A percentile compares a stretch with the other conserved stretches of the same genome.
phyloP scores from a whole-genome alignment of 2,797 vertebrate species.

The Malacoraja senta region DNA sequence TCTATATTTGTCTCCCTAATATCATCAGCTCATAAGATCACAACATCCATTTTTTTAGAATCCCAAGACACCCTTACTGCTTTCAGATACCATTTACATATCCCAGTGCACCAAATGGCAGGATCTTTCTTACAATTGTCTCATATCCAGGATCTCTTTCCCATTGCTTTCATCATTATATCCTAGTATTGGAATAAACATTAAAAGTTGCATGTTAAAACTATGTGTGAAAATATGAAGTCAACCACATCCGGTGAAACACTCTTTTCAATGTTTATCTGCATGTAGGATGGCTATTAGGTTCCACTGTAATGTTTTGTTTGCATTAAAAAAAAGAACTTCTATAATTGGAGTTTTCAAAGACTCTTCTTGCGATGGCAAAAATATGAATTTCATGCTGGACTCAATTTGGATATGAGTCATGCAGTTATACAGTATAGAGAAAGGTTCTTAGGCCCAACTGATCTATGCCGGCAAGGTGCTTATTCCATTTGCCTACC shows the following conservation, averaged over 20 bases:
- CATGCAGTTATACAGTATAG: background rate
- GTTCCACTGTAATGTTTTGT: background rate
- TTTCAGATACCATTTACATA: background rate
- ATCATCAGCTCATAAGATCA: background rate
- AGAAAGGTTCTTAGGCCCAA: no score
- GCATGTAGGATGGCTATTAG: background rate
- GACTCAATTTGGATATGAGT: background rate
- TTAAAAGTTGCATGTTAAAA: background rate
- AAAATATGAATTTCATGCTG: background rate
- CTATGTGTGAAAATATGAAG: background rate
- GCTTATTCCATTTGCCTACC: no score
- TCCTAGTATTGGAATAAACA: background rate
- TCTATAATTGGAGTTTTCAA: background rate
- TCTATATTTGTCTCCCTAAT: background rate
- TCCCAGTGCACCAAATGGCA: background rate
- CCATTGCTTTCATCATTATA: background rate
- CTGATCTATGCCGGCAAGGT: no score
- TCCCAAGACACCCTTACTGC: background rate
- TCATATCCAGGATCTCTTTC: background rate
- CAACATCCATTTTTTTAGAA: background rate
- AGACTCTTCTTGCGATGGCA: background rate
- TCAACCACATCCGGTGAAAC: background rate
- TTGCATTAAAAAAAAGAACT: background rate
- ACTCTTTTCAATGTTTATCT: background rate
- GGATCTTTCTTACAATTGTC: background rate